Conservation (phyloP, 2,888 invertebrate genomes). For the Sicus ferrugineus region DNA sequence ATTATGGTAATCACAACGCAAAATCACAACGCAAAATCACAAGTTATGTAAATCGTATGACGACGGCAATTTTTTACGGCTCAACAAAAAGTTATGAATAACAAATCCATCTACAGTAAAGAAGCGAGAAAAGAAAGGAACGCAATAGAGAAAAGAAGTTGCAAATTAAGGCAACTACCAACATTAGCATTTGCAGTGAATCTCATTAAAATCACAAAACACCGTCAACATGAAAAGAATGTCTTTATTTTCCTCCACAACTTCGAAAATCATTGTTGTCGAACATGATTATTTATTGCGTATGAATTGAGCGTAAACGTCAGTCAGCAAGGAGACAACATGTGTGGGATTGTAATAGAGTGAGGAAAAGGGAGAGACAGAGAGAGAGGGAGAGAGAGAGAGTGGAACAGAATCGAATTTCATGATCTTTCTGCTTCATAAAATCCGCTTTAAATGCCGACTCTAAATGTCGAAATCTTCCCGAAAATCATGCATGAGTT, state of each 20-base stretch:
- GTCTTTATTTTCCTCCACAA: slow-evolving; percentile 5
- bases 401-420: slow-evolving; percentile 54
- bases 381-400: too few species aligned
- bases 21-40: too few species aligned
- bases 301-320: slow-evolving; percentile 1
- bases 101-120: background rate
- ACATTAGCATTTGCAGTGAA: slow-evolving; percentile 27
- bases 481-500: slow-evolving; percentile 37
- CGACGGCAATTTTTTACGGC: background rate
- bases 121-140: background rate
- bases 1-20: too few species aligned
- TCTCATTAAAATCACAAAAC: slow-evolving; percentile 41
- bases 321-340: background rate
- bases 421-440: slow-evolving; percentile 64
- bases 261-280: slow-evolving; percentile 59
- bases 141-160: background rate
- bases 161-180: slow-evolving; percentile 43
- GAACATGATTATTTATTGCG: slow-evolving; percentile 55
- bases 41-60: background rate
- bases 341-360: background rate
- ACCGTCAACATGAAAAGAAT: slow-evolving; percentile 14
- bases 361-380: too few species aligned
- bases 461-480: slow-evolving; percentile 39
- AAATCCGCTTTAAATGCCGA: slow-evolving; percentile 48
- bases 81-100: background rate